These are phyloP conservation scores for Diphyllodes magnificus DNA, from an alignment of 2,113 vertebrate species.

Conservation along the genomic window DNA sequence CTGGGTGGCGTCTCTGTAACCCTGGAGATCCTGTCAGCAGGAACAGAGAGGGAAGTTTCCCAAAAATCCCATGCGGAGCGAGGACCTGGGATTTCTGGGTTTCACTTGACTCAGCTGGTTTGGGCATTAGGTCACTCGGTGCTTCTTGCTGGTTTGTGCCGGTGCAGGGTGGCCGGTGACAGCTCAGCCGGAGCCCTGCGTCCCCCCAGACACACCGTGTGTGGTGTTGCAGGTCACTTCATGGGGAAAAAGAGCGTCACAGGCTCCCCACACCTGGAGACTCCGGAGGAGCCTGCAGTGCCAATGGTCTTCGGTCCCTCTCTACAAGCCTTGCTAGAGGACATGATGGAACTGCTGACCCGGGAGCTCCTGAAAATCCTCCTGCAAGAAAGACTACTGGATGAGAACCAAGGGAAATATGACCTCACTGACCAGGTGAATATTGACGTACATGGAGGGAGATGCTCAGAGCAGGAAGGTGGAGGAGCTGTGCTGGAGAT, in stretches of 20 bases:
- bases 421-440: slow-evolving; percentile 74
- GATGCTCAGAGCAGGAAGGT: not conserved
- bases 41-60: not conserved
- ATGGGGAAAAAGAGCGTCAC: slow-evolving; percentile 92
- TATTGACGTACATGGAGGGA: not conserved
- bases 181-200: rapidly evolving
- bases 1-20: not conserved
- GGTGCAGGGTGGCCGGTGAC: rapidly evolving
- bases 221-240: slow-evolving; percentile 80
- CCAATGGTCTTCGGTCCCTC: slow-evolving; percentile 28
- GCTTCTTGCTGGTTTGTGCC: rapidly evolving
- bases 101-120: rapidly evolving
- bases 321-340: slow-evolving; percentile 42
- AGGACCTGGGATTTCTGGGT: not conserved
- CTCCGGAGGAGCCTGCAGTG: slow-evolving; percentile 21
- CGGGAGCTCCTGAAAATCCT: slow-evolving; percentile 74
- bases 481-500: not conserved
- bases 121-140: rapidly evolving
- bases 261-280: slow-evolving; percentile 42
- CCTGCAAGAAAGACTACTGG: slow-evolving; percentile 65
- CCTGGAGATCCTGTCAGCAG: rapidly evolving
- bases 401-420: slow-evolving; percentile 30
- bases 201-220: rapidly evolving
- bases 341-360: slow-evolving; percentile 65
- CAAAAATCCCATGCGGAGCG: rapidly evolving